Evolutionary conservation across 2,113 vertebrate genomes (phyloP).

Genomic region (Lasiurus cinereus): DNA sequence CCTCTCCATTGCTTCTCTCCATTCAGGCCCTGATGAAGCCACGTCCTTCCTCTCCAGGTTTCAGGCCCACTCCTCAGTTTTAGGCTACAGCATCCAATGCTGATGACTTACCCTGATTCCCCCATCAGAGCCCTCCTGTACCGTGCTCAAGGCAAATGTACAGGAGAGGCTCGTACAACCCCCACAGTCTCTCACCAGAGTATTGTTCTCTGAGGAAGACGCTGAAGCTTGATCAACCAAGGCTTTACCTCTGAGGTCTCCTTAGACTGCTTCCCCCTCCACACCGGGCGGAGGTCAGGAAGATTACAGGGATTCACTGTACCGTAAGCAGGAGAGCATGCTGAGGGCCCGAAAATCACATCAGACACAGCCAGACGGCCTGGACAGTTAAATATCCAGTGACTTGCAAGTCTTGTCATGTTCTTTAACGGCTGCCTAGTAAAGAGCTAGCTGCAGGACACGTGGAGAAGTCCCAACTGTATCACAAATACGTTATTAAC

Average conservation of each 20-base stretch:
- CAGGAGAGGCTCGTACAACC: background rate
- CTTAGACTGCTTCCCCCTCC: background rate
- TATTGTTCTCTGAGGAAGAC: background rate
- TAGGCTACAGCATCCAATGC: background rate
- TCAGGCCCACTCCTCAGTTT: background rate
- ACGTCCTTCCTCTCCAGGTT: background rate
- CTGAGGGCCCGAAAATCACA: background rate
- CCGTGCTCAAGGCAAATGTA: background rate
- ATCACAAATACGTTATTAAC: background rate
- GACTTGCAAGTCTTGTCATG: background rate
- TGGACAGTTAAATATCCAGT: background rate
- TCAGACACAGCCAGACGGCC: background rate
- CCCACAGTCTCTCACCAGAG: background rate
- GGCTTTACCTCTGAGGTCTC: background rate
- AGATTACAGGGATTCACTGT: background rate
- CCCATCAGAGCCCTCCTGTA: background rate
- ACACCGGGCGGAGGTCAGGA: background rate
- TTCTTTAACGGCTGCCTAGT: background rate
- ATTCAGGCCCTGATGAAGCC: background rate
- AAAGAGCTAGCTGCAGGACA: background rate
- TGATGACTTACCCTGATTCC: background rate
- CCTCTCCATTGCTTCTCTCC: background rate
- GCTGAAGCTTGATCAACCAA: background rate
- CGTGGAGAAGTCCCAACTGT: background rate
- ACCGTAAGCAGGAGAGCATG: background rate